Evolutionary conservation across 2,797 vertebrate species (phyloP).

Genomic region (Apodemus agrarius): DNA sequence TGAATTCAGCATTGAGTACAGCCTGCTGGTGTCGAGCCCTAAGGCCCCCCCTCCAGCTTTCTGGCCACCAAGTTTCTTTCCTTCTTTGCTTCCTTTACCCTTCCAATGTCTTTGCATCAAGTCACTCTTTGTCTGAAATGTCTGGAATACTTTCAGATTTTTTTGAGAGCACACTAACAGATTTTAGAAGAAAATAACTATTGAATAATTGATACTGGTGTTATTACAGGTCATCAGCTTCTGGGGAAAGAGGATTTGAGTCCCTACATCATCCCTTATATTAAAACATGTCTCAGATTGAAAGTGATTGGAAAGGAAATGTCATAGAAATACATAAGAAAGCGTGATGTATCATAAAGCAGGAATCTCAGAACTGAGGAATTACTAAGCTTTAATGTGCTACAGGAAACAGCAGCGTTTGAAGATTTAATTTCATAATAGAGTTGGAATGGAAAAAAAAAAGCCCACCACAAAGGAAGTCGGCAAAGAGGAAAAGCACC

Average conservation of each 20-base stretch:
- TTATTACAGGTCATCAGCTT: neutral
- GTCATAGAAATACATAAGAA: constrained; percentile 23
- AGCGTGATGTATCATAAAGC: neutral
- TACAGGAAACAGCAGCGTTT: neutral
- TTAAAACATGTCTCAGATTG: constrained; percentile 31
- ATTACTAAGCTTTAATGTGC: neutral
- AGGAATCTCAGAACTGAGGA: neutral
- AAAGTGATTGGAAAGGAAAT: neutral
- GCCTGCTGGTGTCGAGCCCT: neutral
- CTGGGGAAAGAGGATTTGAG: neutral
- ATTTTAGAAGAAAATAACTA: constrained; percentile 16
- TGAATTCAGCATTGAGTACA: neutral
- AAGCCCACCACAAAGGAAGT: neutral
- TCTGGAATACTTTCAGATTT: constrained; percentile 38
- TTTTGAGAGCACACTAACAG: neutral
- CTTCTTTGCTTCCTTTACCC: neutral
- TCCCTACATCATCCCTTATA: neutral
- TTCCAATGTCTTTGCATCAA: neutral
- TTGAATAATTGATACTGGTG: constrained; percentile 4
- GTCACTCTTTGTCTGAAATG: constrained; percentile 10
- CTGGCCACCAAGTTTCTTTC: neutral
- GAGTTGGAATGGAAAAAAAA: neutral
- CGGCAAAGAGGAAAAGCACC: neutral
- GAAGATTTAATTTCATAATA: constrained; percentile 50
- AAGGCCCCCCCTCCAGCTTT: neutral